Evolutionary conservation across 1,140 invertebrate species (phyloP).

Genomic region (Phenacoccus solenopsis): DNA sequence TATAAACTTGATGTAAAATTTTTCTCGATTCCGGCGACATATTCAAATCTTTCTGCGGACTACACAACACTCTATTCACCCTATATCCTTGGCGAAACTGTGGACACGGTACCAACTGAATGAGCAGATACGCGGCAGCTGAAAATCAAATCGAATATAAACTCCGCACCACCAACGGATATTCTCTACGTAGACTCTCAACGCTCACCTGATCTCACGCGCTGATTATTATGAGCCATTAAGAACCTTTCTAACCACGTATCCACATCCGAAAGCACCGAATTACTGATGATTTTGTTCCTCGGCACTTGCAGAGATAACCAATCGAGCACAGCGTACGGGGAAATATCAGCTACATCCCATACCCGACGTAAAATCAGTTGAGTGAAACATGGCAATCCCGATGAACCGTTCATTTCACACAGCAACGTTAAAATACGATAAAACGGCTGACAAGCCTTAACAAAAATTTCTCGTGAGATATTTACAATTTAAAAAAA

Average conservation of each 20-base stretch:
- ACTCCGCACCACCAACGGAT: neutral
- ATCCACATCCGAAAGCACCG: constrained; percentile 75
- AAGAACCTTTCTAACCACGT: constrained; percentile 82
- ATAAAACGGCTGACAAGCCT: constrained; percentile 76
- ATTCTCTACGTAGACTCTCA: neutral
- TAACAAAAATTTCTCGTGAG: constrained; percentile 25
- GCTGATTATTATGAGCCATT: constrained; percentile 66
- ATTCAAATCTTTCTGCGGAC: constrained; percentile 36
- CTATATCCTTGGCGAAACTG: constrained; percentile 77
- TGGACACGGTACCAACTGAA: constrained; percentile 60
- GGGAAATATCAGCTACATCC: constrained; percentile 80
- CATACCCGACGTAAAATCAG: constrained; percentile 73
- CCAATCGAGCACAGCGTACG: constrained; percentile 84
- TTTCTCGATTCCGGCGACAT: constrained; percentile 56
- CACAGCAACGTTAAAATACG: constrained; percentile 70
- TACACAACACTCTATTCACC: constrained; percentile 41
- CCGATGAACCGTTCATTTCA: constrained; percentile 43
- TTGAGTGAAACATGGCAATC: constrained; percentile 77
- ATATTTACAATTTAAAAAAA: constrained; percentile 8
- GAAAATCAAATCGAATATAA: neutral
- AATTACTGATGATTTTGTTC: constrained; percentile 76
- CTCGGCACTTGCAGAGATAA: constrained; percentile 68
- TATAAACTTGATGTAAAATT: constrained; percentile 62
- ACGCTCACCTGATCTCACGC: constrained; percentile 60
- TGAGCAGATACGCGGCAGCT: constrained; percentile 1